Evolutionary conservation across 2,113 vertebrate genomes (phyloP).

Genomic region (Tor tambroides): DNA sequence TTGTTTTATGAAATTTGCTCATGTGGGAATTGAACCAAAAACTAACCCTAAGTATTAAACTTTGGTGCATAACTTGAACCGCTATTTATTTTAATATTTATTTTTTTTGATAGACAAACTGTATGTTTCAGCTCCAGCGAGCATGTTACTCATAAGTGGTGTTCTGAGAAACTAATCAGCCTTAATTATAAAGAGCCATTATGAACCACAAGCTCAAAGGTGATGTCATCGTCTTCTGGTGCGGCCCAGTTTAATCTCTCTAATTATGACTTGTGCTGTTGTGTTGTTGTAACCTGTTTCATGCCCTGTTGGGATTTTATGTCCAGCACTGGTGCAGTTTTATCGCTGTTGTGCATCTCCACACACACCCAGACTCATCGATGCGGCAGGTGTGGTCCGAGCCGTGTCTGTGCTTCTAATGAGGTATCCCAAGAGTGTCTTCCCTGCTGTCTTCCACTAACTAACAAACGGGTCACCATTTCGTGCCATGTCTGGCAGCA

Average conservation of each 20-base stretch:
- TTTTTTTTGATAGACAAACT: neutral
- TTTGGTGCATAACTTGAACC: neutral
- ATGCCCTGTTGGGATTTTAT: slow-evolving; percentile 13
- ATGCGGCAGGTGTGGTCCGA: slow-evolving; percentile 41
- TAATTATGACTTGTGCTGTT: slow-evolving; percentile 29
- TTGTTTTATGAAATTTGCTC: neutral
- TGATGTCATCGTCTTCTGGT: slow-evolving; percentile 48
- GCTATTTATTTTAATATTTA: neutral
- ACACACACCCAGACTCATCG: slow-evolving; percentile 16
- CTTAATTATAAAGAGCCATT: neutral
- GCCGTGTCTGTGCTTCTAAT: slow-evolving; percentile 44
- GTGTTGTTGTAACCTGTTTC: slow-evolving; percentile 41
- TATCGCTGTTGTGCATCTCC: neutral
- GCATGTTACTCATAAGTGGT: neutral
- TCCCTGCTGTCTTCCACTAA: slow-evolving; percentile 18
- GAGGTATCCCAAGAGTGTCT: slow-evolving; percentile 47
- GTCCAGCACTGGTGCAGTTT: slow-evolving; percentile 18
- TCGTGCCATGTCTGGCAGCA: slow-evolving; percentile 47
- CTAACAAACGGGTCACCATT: slow-evolving; percentile 40
- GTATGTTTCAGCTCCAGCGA: neutral
- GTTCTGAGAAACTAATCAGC: neutral
- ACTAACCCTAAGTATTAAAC: neutral
- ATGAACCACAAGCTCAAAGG: neutral
- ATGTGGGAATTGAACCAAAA: neutral
- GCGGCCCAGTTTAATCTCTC: neutral